Conservation (phyloP, 2,797 vertebrate genomes). For the Toxotes lorentzi region DNA sequence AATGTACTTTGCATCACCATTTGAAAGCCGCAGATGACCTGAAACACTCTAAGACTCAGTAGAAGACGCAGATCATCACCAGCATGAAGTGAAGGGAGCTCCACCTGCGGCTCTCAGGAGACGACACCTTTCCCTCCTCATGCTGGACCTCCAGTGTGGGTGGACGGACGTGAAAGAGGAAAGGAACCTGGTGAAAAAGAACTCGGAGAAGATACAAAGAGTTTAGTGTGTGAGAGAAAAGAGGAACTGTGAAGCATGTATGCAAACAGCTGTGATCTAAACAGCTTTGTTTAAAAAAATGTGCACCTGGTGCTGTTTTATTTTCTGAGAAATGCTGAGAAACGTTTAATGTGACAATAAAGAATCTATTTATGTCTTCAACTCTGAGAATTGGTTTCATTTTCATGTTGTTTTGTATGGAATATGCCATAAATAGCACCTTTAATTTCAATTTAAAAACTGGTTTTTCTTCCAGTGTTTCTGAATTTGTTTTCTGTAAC, state of each 20-base stretch:
- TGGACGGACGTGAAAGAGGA: neutral
- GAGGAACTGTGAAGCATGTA: constrained; percentile 34
- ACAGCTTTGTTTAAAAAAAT: neutral
- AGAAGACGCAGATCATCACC: constrained; percentile 19
- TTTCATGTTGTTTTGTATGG: neutral
- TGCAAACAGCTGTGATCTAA: constrained; percentile 23
- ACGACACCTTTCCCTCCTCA: neutral
- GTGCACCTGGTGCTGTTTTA: constrained; percentile 22
- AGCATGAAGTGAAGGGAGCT: constrained; percentile 4
- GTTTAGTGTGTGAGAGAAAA: constrained; percentile 5
- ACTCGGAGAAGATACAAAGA: constrained; percentile 2
- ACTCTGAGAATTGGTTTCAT: neutral
- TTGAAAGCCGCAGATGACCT: neutral
- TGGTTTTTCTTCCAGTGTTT: neutral
- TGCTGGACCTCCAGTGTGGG: neutral
- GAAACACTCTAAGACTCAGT: neutral
- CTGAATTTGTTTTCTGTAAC: neutral
- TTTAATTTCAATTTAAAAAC: neutral
- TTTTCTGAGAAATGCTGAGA: neutral
- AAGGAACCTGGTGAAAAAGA: neutral
- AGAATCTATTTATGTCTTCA: neutral
- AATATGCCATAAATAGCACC: neutral
- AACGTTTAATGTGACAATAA: constrained; percentile 22
- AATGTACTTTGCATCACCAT: constrained; percentile 45
- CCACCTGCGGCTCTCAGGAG: neutral